phyloP scores from a whole-genome alignment of 2,113 vertebrate genomes.

The Elaphurus davidianus region DNA sequence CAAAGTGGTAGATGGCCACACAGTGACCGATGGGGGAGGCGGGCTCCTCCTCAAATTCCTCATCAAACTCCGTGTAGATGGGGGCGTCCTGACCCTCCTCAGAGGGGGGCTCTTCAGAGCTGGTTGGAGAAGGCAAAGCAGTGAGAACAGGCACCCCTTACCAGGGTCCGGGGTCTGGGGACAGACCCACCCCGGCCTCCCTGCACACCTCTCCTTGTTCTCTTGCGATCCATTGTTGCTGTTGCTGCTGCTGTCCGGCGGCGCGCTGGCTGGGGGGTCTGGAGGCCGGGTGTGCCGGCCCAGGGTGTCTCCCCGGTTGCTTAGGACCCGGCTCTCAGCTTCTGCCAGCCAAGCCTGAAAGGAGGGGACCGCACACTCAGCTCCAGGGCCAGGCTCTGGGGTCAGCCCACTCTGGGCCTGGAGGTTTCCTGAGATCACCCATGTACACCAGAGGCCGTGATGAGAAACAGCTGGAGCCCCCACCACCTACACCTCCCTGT shows the following conservation, averaged over 20 bases:
- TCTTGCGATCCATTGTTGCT: conserved; percentile 85
- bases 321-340: conserved; percentile 82
- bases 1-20: conserved; percentile 92
- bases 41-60: conserved; percentile 90
- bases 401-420: neutral
- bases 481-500: neutral
- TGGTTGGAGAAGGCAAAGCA: conserved; percentile 39
- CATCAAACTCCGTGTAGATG: conserved; percentile 91
- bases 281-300: conserved; percentile 78
- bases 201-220: conserved; percentile 83
- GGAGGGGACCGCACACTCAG: neutral
- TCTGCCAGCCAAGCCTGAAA: conserved; percentile 87
- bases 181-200: neutral
- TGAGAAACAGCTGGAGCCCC: conserved; percentile 52
- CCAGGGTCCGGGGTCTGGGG: fast-evolving
- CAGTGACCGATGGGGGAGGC: conserved; percentile 87
- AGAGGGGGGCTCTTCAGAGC: conserved; percentile 84
- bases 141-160: fast-evolving
- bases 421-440: conserved; percentile 42
- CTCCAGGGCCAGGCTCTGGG: neutral
- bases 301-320: conserved; percentile 81
- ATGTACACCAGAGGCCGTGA: conserved; percentile 45
- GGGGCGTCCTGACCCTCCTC: conserved; percentile 85
- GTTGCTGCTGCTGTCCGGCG: conserved; percentile 84
- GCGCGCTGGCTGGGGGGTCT: conserved; percentile 60